Evolutionary conservation across 2,888 invertebrate species (phyloP).

Genomic region (Epinotia brunnichana): DNA sequence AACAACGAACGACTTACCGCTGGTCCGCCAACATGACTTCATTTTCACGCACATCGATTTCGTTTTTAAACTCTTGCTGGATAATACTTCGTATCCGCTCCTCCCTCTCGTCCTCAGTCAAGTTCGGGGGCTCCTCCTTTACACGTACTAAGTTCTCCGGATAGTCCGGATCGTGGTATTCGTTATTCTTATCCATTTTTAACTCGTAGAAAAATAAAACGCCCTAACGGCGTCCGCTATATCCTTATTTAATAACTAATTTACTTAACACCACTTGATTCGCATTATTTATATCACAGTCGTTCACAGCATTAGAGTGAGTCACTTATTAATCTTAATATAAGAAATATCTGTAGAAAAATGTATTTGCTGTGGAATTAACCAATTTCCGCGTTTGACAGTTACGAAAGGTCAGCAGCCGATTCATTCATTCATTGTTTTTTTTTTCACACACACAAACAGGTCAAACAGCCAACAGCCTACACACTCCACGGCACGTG

Average conservation of each 20-base stretch:
- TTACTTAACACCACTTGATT: slow-evolving; percentile 47
- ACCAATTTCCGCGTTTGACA: slow-evolving; percentile 75
- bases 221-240: slow-evolving; percentile 55
- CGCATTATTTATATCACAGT: slow-evolving; percentile 54
- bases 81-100: slow-evolving; percentile 85
- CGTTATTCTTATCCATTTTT: slow-evolving; percentile 74
- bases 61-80: slow-evolving; percentile 88
- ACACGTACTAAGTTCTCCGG: slow-evolving; percentile 61
- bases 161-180: slow-evolving; percentile 86
- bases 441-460: slow-evolving; percentile 52
- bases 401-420: slow-evolving; percentile 74
- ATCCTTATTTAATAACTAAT: slow-evolving; percentile 38
- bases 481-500: slow-evolving; percentile 45
- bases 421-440: slow-evolving; percentile 56
- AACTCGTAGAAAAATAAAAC: slow-evolving; percentile 57
- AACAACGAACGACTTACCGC: slow-evolving; percentile 72
- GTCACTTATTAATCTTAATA: slow-evolving; percentile 48
- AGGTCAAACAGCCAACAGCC: slow-evolving; percentile 48
- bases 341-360: slow-evolving; percentile 55
- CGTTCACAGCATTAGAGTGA: slow-evolving; percentile 57
- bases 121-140: slow-evolving; percentile 58
- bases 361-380: slow-evolving; percentile 55
- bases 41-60: slow-evolving; percentile 87
- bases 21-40: slow-evolving; percentile 89
- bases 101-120: slow-evolving; percentile 71